phyloP scores from a whole-genome alignment of 2,797 vertebrate species.

The Malacoctenus gilli region DNA sequence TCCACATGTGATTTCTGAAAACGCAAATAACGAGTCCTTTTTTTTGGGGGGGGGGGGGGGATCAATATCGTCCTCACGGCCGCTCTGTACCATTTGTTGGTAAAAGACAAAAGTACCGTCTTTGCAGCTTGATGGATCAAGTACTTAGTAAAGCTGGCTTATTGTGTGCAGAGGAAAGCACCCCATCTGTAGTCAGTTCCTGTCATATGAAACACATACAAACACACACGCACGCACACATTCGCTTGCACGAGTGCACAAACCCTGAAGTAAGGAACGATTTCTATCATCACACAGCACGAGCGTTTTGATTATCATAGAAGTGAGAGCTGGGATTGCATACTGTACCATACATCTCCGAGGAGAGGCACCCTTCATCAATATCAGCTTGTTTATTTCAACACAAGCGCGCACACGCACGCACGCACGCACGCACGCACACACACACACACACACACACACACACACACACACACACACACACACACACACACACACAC shows the following conservation, averaged over 20 bases:
- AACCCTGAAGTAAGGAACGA: constrained; percentile 79
- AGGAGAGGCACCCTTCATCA: constrained; percentile 71
- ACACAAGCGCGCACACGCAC: background rate
- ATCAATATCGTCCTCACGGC: constrained; percentile 30
- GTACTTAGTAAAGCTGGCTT: constrained; percentile 74
- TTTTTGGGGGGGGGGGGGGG: too few species aligned
- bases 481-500: background rate
- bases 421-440: constrained; percentile 18
- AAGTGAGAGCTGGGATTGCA: constrained; percentile 76
- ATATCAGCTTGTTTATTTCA: constrained; percentile 61
- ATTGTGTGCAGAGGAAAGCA: constrained; percentile 74
- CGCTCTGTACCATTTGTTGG: constrained; percentile 60
- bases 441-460: constrained; percentile 1
- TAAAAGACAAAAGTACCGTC: constrained; percentile 57
- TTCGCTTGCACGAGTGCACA: constrained; percentile 66
- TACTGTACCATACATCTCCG: constrained; percentile 75
- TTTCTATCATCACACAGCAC: constrained; percentile 77
- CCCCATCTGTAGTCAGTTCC: constrained; percentile 76
- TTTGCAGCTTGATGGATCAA: constrained; percentile 67
- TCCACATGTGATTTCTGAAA: background rate
- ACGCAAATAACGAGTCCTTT: constrained; percentile 26
- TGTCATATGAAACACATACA: constrained; percentile 57
- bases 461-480: constrained; percentile 12
- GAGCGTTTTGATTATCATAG: constrained; percentile 78
- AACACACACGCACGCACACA: constrained; percentile 28